These are phyloP conservation scores for Neodiprion virginianus DNA, from an alignment of 1,140 invertebrate genomes.

Conservation along the genomic window DNA sequence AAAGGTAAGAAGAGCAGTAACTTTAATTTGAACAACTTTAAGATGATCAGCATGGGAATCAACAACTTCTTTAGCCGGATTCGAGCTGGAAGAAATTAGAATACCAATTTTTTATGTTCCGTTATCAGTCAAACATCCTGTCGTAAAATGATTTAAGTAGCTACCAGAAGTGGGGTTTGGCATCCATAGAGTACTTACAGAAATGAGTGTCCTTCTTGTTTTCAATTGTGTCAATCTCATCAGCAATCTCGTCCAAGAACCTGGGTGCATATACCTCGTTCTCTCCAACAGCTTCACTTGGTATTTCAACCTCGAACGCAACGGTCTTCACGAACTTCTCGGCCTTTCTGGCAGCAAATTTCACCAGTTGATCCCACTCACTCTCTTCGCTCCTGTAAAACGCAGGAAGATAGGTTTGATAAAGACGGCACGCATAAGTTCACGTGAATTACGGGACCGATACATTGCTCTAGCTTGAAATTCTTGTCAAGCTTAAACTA, in stretches of 20 bases:
- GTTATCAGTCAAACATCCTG: neutral
- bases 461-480: no score
- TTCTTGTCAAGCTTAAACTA: no score
- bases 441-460: no score
- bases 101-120: slow-evolving; percentile 4
- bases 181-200: slow-evolving; percentile 67
- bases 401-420: neutral
- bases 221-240: slow-evolving; percentile 80
- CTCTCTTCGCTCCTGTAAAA: slow-evolving; percentile 67
- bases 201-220: slow-evolving; percentile 79
- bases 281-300: slow-evolving; percentile 71
- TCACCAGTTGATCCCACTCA: slow-evolving; percentile 80
- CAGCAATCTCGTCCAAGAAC: slow-evolving; percentile 82
- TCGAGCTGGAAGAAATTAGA: slow-evolving; percentile 66
- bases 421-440: no score
- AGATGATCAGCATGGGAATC: slow-evolving; percentile 78
- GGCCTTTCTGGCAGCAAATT: slow-evolving; percentile 73
- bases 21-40: slow-evolving; percentile 86
- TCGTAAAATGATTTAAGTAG: slow-evolving; percentile 13
- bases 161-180: slow-evolving; percentile 13
- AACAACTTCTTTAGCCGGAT: slow-evolving; percentile 82
- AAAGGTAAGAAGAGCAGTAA: slow-evolving; percentile 80
- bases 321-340: slow-evolving; percentile 76
- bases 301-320: slow-evolving; percentile 74
- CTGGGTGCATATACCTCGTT: slow-evolving; percentile 76